A percentile compares a stretch with the other conserved stretches of the same genome.
Evolutionary conservation across 2,888 invertebrate species (phyloP).

Genomic region (Philaethria dido): DNA sequence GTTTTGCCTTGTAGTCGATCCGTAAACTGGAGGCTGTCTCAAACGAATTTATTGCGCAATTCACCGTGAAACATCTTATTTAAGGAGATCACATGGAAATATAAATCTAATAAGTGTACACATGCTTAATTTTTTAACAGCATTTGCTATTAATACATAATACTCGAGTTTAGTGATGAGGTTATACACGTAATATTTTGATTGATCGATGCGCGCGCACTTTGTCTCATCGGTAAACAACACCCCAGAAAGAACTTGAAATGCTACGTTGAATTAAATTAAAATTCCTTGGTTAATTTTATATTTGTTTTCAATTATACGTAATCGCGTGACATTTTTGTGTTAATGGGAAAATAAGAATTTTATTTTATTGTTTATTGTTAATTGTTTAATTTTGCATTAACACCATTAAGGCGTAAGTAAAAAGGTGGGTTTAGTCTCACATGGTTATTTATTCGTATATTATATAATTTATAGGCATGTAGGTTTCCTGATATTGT

Average conservation of each 20-base stretch:
- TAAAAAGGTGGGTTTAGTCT: not conserved
- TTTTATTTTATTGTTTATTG: not conserved
- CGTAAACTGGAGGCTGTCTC: no score
- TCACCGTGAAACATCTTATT: no score
- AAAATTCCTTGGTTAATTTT: not conserved
- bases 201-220: slow-evolving; percentile 18
- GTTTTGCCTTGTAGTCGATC: no score
- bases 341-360: not conserved
- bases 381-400: not conserved
- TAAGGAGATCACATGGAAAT: no score
- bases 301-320: not conserved
- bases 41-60: no score
- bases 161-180: not conserved
- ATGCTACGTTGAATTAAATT: not conserved
- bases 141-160: no score
- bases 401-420: not conserved
- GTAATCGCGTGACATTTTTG: not conserved
- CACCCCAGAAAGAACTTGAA: not conserved
- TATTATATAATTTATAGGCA: not conserved
- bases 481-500: not conserved
- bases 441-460: not conserved
- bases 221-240: not conserved
- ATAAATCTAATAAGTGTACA: no score
- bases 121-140: no score
- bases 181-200: slow-evolving; percentile 2